A percentile compares a stretch with the other conserved stretches of the same genome.
Conservation (phyloP, 2,113 vertebrate genomes). For the Anhinga rufa region DNA sequence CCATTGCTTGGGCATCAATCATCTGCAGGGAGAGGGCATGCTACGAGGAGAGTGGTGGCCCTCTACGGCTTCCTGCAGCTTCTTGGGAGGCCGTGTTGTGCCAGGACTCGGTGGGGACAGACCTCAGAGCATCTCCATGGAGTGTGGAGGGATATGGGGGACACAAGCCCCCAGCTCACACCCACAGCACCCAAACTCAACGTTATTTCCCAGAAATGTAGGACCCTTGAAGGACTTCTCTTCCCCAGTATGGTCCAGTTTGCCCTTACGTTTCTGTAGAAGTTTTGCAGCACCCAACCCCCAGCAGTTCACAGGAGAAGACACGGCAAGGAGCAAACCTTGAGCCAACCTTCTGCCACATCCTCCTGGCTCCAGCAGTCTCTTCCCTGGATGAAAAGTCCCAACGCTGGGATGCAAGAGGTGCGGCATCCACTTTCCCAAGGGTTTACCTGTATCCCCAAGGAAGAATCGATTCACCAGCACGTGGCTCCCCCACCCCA, state of each 20-base stretch:
- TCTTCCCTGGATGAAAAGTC: background rate
- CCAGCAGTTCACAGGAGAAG: background rate
- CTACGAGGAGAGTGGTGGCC: background rate
- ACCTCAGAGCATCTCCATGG: background rate
- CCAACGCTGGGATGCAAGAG: accelerated
- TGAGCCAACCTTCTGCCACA: background rate
- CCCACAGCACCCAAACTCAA: background rate
- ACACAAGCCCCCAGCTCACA: background rate
- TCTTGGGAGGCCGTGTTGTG: background rate
- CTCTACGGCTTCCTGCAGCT: background rate
- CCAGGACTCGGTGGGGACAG: background rate
- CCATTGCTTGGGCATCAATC: background rate
- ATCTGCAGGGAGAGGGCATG: background rate
- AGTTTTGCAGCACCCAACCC: background rate
- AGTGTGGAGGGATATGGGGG: too few species aligned
- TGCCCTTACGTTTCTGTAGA: background rate
- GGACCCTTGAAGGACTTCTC: background rate
- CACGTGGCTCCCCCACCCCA: accelerated
- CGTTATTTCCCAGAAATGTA: background rate
- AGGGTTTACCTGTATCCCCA: background rate
- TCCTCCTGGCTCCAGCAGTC: background rate
- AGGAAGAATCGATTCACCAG: background rate
- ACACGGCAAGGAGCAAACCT: background rate
- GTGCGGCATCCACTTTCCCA: background rate
- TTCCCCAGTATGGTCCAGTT: background rate